A percentile compares a stretch with the other conserved stretches of the same genome.
phyloP scores from a whole-genome alignment of 1,140 invertebrate species.

The Bombus turneri region DNA sequence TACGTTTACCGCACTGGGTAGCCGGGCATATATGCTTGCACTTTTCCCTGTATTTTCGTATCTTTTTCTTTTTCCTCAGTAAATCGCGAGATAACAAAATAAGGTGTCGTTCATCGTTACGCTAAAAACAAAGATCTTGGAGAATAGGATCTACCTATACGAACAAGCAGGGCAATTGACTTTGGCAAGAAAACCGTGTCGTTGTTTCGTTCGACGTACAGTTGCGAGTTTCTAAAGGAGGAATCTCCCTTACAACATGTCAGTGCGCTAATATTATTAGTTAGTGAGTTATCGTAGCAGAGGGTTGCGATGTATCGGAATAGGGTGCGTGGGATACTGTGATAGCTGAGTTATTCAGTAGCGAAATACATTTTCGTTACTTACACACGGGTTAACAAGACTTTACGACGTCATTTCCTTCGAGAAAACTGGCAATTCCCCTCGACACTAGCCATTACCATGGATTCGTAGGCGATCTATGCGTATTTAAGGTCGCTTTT shows the following conservation, averaged over 20 bases:
- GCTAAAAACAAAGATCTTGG: too few species aligned
- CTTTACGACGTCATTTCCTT: conserved; percentile 56
- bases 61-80: fast-evolving
- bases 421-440: not conserved
- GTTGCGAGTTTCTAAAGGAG: not conserved
- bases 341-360: not conserved
- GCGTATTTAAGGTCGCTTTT: not conserved
- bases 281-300: too few species aligned
- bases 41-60: not conserved
- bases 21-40: not conserved
- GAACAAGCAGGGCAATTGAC: not conserved
- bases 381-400: conserved; percentile 21
- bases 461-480: conserved; percentile 1
- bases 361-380: not conserved
- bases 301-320: not conserved
- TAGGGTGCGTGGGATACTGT: not conserved
- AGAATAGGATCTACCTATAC: too few species aligned
- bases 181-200: fast-evolving
- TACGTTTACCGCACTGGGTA: not conserved
- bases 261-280: too few species aligned
- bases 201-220: not conserved
- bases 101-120: not conserved
- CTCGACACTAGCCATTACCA: not conserved
- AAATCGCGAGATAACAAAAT: not conserved
- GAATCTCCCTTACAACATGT: too few species aligned